Evolutionary conservation across 2,888 invertebrate species (phyloP).

Genomic region (Trileptium ribeirensis): DNA sequence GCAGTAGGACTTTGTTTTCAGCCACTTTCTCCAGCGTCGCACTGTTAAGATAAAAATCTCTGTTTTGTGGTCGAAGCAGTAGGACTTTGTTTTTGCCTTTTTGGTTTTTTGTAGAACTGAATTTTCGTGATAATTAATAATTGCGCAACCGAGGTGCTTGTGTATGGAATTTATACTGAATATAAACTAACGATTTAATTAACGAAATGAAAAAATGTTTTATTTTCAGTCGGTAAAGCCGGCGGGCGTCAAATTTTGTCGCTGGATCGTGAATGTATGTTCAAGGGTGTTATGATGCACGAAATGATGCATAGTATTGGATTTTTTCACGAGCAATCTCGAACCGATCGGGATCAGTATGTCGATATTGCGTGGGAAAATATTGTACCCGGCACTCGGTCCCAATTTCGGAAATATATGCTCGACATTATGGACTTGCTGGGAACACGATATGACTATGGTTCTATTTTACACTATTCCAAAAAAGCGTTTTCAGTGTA

Average conservation of each 20-base stretch:
- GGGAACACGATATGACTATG: slow-evolving; percentile 1
- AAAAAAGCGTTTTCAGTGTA: not conserved
- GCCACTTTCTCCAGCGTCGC: too few species aligned
- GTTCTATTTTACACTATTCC: not conserved
- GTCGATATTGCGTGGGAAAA: not conserved
- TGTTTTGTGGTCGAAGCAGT: too few species aligned
- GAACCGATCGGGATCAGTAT: not conserved
- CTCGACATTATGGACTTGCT: not conserved
- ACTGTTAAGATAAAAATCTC: too few species aligned
- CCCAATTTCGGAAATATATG: not conserved
- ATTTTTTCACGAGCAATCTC: slow-evolving; percentile 9
- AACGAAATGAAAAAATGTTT: too few species aligned
- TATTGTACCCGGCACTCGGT: not conserved
- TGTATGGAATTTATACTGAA: too few species aligned
- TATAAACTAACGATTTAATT: too few species aligned
- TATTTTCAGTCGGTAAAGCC: not conserved
- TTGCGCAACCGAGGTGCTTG: too few species aligned
- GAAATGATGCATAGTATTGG: not conserved
- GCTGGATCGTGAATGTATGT: slow-evolving; percentile 6
- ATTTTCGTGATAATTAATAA: too few species aligned
- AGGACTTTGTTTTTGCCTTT: too few species aligned
- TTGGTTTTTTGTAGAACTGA: too few species aligned
- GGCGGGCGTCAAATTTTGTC: not conserved
- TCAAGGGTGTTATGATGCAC: slow-evolving; percentile 8
- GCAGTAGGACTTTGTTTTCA: too few species aligned